These are phyloP conservation scores for Corvus hawaiiensis DNA, from an alignment of 2,113 vertebrate species.

Conservation along the genomic window DNA sequence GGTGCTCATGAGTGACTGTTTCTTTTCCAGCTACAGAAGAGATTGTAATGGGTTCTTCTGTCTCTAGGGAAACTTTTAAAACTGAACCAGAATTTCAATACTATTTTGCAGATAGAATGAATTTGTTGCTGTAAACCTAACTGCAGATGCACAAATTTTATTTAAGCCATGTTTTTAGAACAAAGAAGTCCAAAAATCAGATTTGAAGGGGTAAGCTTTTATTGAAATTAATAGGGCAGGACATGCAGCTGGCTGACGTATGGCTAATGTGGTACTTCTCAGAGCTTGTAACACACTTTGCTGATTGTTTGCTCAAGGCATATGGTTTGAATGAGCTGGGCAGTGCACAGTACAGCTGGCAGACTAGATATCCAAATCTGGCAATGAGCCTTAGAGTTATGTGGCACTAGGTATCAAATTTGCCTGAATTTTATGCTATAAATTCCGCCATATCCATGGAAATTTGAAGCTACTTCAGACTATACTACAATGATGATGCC, in stretches of 20 bases:
- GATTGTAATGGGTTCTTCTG: not conserved
- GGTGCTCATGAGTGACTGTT: not conserved
- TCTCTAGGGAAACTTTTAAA: not conserved
- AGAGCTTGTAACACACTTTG: constrained; percentile 46
- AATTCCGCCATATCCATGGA: not conserved
- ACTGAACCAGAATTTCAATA: not conserved
- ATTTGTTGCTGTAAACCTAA: not conserved
- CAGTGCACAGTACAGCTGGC: constrained; percentile 54
- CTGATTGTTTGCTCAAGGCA: constrained; percentile 55
- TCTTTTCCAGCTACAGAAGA: not conserved
- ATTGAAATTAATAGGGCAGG: constrained; percentile 9
- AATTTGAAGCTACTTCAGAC: not conserved
- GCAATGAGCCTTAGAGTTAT: not conserved
- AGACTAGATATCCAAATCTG: constrained; percentile 24
- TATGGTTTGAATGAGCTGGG: constrained; percentile 58
- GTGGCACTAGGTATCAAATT: constrained; percentile 9
- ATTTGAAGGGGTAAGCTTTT: constrained; percentile 1
- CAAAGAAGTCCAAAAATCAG: not conserved
- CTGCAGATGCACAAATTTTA: not conserved
- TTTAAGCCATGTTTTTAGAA: not conserved
- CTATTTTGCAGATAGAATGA: not conserved
- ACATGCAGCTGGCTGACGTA: constrained; percentile 28
- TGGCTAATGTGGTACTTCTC: constrained; percentile 28
- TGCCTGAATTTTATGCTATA: not conserved
- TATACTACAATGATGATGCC: not conserved